Evolutionary conservation across 2,113 vertebrate genomes (phyloP).

Genomic region (Engystomops pustulosus): DNA sequence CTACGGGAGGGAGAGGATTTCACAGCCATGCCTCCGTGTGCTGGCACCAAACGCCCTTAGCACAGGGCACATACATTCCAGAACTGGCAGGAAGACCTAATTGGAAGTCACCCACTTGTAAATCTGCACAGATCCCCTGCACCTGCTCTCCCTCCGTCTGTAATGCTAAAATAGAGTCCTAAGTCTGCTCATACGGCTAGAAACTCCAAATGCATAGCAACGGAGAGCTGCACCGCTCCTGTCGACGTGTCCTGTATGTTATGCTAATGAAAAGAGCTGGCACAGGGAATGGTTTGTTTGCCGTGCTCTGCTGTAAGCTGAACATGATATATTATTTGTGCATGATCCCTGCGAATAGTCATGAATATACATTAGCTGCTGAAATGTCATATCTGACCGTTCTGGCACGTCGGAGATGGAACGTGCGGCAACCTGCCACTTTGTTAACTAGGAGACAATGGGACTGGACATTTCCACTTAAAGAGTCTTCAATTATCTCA

Average conservation of each 20-base stretch:
- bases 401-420: neutral
- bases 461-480: neutral
- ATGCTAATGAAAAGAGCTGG: slow-evolving; percentile 44
- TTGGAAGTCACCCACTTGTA: slow-evolving; percentile 45
- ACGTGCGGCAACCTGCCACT: slow-evolving; percentile 13
- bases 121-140: slow-evolving; percentile 45
- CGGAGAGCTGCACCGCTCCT: slow-evolving; percentile 4
- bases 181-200: slow-evolving; percentile 11
- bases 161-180: slow-evolving; percentile 28
- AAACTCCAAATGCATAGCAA: slow-evolving; percentile 37
- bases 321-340: slow-evolving; percentile 36
- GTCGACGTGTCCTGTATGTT: slow-evolving; percentile 3
- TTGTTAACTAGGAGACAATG: neutral
- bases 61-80: slow-evolving; percentile 34
- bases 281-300: slow-evolving; percentile 26
- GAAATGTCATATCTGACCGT: slow-evolving; percentile 52
- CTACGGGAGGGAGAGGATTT: slow-evolving; percentile 20
- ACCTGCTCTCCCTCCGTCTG: slow-evolving; percentile 38
- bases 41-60: slow-evolving; percentile 31
- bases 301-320: slow-evolving; percentile 23
- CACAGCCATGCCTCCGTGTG: slow-evolving; percentile 41
- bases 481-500: neutral
- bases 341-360: slow-evolving; percentile 25
- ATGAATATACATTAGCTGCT: slow-evolving; percentile 50
- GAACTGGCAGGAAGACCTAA: slow-evolving; percentile 37